Percentiles rank a stretch among this genome's conserved stretches.
phyloP scores from a whole-genome alignment of 2,113 vertebrate species.

The Motacilla tschutschensis region DNA sequence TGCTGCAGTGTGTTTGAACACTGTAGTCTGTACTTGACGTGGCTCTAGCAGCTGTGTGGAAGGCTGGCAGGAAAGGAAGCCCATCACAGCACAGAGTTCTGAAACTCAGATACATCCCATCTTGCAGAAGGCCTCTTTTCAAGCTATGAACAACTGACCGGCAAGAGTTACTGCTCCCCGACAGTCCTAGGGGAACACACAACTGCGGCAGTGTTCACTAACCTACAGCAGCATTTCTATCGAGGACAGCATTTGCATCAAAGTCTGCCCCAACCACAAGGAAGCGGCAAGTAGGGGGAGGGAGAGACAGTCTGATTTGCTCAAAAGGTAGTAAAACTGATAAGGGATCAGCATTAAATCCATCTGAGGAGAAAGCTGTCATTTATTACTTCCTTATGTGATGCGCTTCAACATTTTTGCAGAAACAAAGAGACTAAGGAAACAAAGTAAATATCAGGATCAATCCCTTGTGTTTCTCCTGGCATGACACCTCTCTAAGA shows the following conservation, averaged over 20 bases:
- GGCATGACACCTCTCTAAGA: slow-evolving; percentile 11
- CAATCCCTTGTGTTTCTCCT: not conserved
- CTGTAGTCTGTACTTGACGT: not conserved
- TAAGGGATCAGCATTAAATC: not conserved
- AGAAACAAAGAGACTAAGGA: slow-evolving; percentile 4
- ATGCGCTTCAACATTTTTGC: not conserved
- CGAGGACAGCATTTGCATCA: not conserved
- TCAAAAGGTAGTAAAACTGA: slow-evolving; percentile 1
- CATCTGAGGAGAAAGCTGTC: not conserved
- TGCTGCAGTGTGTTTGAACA: not conserved
- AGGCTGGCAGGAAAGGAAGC: not conserved
- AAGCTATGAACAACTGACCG: not conserved
- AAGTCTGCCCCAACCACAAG: not conserved
- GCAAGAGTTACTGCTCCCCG: not conserved
- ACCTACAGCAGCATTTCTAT: not conserved
- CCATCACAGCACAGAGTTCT: fast-evolving
- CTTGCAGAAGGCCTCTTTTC: not conserved
- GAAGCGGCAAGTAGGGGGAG: not conserved
- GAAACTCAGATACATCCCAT: fast-evolving
- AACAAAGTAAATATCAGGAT: not conserved
- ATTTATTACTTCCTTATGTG: not conserved
- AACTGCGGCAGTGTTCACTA: not conserved
- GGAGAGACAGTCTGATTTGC: not conserved
- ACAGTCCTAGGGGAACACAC: not conserved
- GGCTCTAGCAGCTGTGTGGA: not conserved